A percentile compares a stretch with the other conserved stretches of the same genome.
These are phyloP conservation scores for Phengaris arion DNA, from an alignment of 2,888 invertebrate species.

Conservation along the genomic window DNA sequence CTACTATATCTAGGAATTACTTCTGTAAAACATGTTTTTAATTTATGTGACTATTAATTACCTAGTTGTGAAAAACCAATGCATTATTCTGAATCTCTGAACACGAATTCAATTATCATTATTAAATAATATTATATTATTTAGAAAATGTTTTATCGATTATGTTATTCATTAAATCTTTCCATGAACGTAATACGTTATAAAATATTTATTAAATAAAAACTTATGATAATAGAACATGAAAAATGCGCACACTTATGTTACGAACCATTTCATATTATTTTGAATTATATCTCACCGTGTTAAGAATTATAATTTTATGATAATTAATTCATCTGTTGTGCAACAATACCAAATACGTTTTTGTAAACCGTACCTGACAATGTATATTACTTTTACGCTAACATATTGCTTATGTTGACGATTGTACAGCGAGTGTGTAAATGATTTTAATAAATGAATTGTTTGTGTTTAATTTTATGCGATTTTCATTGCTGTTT, in stretches of 20 bases:
- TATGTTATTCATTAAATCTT: not conserved
- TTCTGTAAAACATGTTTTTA: not conserved
- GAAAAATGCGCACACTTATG: not conserved
- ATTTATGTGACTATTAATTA: slow-evolving; percentile 1
- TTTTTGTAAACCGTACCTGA: slow-evolving; percentile 22
- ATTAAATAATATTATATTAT: not conserved
- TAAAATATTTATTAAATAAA: not conserved
- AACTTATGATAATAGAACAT: not conserved
- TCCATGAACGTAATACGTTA: not conserved
- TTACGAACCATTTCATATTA: not conserved
- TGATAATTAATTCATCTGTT: not conserved
- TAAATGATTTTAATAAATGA: slow-evolving; percentile 17
- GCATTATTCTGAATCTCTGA: not conserved
- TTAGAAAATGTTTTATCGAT: not conserved
- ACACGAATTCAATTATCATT: not conserved
- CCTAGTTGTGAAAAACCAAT: not conserved
- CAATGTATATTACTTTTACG: not conserved
- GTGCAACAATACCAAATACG: slow-evolving; percentile 8
- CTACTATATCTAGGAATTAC: no score
- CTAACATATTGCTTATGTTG: not conserved
- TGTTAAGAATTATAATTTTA: not conserved
- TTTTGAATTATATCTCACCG: not conserved
- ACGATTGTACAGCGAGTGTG: slow-evolving; percentile 16
- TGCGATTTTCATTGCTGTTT: slow-evolving; percentile 9
- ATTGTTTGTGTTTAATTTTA: slow-evolving; percentile 26